Evolutionary conservation across 2,888 invertebrate species (phyloP), one percentile per base, ranked within the genome.

Genomic region (Sipha maydis): DNA sequence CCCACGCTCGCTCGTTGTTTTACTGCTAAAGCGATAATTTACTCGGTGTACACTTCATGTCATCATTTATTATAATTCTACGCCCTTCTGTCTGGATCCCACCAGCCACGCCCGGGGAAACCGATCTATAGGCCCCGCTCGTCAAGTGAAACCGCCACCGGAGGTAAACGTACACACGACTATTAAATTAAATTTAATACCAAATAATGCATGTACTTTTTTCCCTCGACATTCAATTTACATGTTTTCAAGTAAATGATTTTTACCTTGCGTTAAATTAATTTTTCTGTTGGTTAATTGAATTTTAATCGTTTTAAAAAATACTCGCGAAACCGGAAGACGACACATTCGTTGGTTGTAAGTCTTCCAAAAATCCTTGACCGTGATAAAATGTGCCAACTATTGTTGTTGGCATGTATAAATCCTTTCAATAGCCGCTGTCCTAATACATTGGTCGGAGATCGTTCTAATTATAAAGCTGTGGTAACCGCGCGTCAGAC

Each of bases 371-470:
- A 77, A 48, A 48, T 31, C 85, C 85, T 85, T 77, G 85, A 77
- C 85, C 85, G 28, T 77, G 77, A 19, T 48, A 9, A 85, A 77
- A 76, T 76, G 61, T 76, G 84, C 76, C 84, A 84, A 76, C 75
- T 38, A 75, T 48, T 73, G 61, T 76, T 31, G 84, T 84, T 84
- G 84, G 84, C 84, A 31, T 61, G 67, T 31, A 21, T 38, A 28
- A 75, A 73, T 54, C 8, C 17, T 56, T 56, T 83, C 38, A 83
- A 83, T 83, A 83, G 82, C 48, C 83, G 31, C 61, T 25, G 83
- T 71, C 71, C 41, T 73, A 71, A 71, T 71, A 14, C 34, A 28
- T 34, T 9, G 34, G 54, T 61, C 19, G 38, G 56, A 83, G 34
- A 31, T 38, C 19, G 38, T 83, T 83, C 38, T 73, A 75, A 75